Evolutionary conservation across 2,888 invertebrate species (phyloP).

Genomic region (Encarsia formosa): DNA sequence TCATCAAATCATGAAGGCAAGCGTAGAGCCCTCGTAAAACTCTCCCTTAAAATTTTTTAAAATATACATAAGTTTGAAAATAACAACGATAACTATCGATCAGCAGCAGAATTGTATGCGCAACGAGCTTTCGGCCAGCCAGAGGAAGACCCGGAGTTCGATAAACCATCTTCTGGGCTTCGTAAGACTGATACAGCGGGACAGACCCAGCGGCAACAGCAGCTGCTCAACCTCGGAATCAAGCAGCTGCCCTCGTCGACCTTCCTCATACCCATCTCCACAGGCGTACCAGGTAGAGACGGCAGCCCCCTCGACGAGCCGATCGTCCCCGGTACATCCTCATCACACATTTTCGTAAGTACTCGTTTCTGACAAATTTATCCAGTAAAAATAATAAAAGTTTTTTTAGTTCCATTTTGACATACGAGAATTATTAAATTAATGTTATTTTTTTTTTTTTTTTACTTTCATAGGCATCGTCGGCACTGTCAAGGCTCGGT

Average conservation of each 20-base stretch:
- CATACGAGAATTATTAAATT: too few relatives aligned
- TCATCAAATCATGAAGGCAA: too few relatives aligned
- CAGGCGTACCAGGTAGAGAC: constrained; percentile 27
- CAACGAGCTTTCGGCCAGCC: constrained; percentile 45
- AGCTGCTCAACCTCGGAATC: constrained; percentile 37
- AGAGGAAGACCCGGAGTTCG: constrained; percentile 48
- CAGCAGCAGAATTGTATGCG: constrained; percentile 46
- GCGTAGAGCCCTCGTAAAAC: too few relatives aligned
- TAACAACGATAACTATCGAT: too few relatives aligned
- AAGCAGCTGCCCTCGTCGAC: constrained; percentile 46
- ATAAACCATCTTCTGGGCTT: constrained; percentile 49
- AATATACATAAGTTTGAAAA: too few relatives aligned
- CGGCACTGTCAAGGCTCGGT: background rate
- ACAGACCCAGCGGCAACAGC: constrained; percentile 35
- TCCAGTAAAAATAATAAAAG: too few relatives aligned
- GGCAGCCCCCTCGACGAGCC: constrained; percentile 22
- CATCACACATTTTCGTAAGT: background rate
- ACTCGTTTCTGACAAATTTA: too few relatives aligned
- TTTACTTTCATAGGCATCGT: background rate
- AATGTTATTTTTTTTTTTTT: too few relatives aligned
- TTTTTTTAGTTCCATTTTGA: too few relatives aligned
- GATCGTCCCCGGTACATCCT: constrained; percentile 1
- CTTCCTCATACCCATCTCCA: constrained; percentile 43
- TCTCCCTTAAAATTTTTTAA: too few relatives aligned
- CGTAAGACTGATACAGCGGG: constrained; percentile 45